A percentile compares a stretch with the other conserved stretches of the same genome.
These are phyloP conservation scores for Holotrichia oblita DNA, from an alignment of 1,140 invertebrate genomes.

Conservation along the genomic window DNA sequence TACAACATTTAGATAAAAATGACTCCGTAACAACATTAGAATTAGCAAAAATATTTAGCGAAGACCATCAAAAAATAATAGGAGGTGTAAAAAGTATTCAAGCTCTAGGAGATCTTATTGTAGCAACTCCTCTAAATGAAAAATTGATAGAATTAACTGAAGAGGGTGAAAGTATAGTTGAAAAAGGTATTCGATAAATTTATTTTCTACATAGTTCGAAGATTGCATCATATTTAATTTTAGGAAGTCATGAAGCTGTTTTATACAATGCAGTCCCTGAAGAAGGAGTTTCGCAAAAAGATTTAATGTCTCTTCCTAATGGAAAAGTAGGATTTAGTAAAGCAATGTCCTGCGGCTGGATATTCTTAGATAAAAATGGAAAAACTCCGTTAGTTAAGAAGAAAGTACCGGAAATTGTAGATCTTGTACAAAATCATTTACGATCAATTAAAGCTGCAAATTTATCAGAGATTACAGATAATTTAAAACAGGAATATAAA, in stretches of 20 bases:
- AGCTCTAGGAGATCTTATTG: conserved; percentile 81
- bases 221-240: conserved; percentile 50
- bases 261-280: conserved; percentile 83
- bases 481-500: conserved; percentile 87
- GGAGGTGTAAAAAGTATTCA: conserved; percentile 96
- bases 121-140: conserved; percentile 70
- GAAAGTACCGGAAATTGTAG: conserved; percentile 80
- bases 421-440: conserved; percentile 79
- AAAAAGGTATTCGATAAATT: conserved; percentile 63
- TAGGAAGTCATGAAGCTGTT: conserved; percentile 90
- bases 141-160: conserved; percentile 87
- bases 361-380: conserved; percentile 82
- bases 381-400: conserved; percentile 74
- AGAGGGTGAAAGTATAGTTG: conserved; percentile 75
- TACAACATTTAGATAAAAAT: conserved; percentile 70
- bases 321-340: too few species aligned
- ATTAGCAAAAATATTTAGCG: conserved; percentile 76
- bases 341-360: conserved; percentile 94
- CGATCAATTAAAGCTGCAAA: conserved; percentile 69
- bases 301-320: conserved; percentile 86
- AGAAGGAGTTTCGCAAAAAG: conserved; percentile 78
- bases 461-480: conserved; percentile 69
- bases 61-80: too few species aligned
- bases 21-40: conserved; percentile 75
- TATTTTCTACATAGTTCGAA: not conserved